phyloP scores from a whole-genome alignment of 2,888 invertebrate species.

The Hirtodrosophila cameraria region DNA sequence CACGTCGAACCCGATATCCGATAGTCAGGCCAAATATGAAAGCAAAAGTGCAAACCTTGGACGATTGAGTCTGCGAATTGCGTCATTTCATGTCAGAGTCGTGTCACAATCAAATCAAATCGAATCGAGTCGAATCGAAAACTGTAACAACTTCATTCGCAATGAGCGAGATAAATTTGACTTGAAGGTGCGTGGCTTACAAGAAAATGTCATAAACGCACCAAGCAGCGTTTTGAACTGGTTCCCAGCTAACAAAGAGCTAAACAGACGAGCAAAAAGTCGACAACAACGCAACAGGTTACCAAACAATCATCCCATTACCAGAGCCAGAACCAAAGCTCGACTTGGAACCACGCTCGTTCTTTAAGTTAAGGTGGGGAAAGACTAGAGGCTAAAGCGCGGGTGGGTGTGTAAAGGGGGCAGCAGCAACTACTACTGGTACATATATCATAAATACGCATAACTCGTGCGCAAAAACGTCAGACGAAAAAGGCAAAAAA shows the following conservation, averaged over 20 bases:
- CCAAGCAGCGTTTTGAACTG: slow-evolving; percentile 36
- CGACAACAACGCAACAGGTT: slow-evolving; percentile 78
- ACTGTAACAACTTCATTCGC: slow-evolving; percentile 79
- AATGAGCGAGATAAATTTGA: slow-evolving; percentile 67
- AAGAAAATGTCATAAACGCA: slow-evolving; percentile 76
- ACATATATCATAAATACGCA: slow-evolving; percentile 80
- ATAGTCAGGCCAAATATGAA: slow-evolving; percentile 39
- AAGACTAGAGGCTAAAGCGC: background rate
- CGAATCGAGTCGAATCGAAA: slow-evolving; percentile 45
- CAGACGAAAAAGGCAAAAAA: slow-evolving; percentile 75
- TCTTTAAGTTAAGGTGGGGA: slow-evolving; percentile 1
- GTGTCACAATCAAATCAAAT: slow-evolving; percentile 77
- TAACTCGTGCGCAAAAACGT: slow-evolving; percentile 81
- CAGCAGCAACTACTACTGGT: slow-evolving; percentile 19
- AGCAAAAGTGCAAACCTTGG: slow-evolving; percentile 56
- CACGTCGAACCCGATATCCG: slow-evolving; percentile 3
- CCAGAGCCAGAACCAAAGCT: slow-evolving; percentile 18
- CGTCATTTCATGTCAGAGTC: slow-evolving; percentile 72
- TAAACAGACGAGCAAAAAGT: slow-evolving; percentile 61
- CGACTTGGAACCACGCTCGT: slow-evolving; percentile 6
- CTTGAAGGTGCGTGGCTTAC: slow-evolving; percentile 79
- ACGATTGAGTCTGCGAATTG: slow-evolving; percentile 56
- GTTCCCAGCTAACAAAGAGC: slow-evolving; percentile 43
- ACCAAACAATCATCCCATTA: slow-evolving; percentile 57
- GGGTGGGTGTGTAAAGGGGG: slow-evolving; percentile 7